Conservation (phyloP, 1,140 invertebrate species). For the Choristoneura fumiferana region DNA sequence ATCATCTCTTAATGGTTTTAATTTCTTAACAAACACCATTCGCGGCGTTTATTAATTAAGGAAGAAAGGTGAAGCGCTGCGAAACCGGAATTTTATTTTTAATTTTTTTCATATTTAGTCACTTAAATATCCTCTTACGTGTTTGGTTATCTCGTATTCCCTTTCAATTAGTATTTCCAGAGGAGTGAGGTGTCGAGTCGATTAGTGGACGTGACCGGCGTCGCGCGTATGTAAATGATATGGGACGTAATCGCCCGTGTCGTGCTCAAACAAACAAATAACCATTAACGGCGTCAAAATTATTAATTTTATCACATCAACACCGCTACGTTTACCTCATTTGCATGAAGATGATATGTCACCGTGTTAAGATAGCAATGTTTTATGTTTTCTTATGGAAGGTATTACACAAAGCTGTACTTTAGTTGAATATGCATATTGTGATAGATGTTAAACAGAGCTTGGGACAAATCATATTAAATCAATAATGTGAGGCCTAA, state of each 20-base stretch:
- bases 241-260: conserved; percentile 58
- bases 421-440: too few relatives aligned
- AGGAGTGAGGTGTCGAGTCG: conserved; percentile 4
- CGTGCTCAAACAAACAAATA: conserved; percentile 67
- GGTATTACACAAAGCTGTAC: too few relatives aligned
- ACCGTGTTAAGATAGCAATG: neutral
- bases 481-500: too few relatives aligned
- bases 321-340: conserved; percentile 34
- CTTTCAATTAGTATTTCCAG: neutral
- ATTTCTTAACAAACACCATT: conserved; percentile 8
- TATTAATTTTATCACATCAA: conserved; percentile 59
- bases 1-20: conserved; percentile 9
- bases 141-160: neutral
- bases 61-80: too few relatives aligned
- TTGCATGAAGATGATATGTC: conserved; percentile 37
- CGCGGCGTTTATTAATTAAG: neutral
- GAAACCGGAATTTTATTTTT: too few relatives aligned
- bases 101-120: neutral
- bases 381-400: too few relatives aligned
- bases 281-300: conserved; percentile 63
- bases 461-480: too few relatives aligned
- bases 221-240: conserved; percentile 35
- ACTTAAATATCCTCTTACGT: neutral
- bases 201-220: neutral
- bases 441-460: too few relatives aligned